phyloP scores from a whole-genome alignment of 2,797 vertebrate species.

The Hypotaenidia okinawae region DNA sequence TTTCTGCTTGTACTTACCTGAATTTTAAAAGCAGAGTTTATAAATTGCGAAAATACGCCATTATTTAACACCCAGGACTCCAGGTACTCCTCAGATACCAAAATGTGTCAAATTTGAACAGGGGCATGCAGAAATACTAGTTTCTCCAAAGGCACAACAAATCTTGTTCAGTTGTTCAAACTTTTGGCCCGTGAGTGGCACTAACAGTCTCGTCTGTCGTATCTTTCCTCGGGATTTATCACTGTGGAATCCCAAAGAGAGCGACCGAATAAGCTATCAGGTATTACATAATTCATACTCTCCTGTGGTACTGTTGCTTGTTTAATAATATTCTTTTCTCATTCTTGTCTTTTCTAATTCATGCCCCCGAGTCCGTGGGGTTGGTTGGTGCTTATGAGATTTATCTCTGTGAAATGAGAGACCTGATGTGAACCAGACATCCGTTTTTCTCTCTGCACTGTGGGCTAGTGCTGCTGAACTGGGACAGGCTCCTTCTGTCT shows the following conservation, averaged over 20 bases:
- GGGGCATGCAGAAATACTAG: not conserved
- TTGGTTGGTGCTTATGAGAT: not conserved
- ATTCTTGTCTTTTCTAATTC: not conserved
- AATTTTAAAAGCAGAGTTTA: not conserved
- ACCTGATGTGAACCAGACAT: not conserved
- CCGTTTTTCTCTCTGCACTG: not conserved
- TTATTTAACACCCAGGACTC: not conserved
- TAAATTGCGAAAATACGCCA: not conserved
- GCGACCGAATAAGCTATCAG: not conserved
- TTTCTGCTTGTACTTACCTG: not conserved
- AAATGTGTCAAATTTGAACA: not conserved
- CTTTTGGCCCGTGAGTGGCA: not conserved
- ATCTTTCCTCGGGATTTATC: not conserved
- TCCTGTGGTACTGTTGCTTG: not conserved
- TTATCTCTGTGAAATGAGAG: not conserved
- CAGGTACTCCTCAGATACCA: not conserved
- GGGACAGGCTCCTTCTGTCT: not conserved
- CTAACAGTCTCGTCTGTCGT: not conserved
- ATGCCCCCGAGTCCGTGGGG: not conserved
- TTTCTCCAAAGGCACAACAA: not conserved
- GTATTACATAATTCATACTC: not conserved
- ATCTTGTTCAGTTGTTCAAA: not conserved
- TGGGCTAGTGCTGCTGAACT: not conserved
- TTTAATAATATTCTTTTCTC: conserved; percentile 19
- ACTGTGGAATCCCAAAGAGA: not conserved